Conservation (phyloP, 2,797 vertebrate species). For the Craterocephalus amniculus region DNA sequence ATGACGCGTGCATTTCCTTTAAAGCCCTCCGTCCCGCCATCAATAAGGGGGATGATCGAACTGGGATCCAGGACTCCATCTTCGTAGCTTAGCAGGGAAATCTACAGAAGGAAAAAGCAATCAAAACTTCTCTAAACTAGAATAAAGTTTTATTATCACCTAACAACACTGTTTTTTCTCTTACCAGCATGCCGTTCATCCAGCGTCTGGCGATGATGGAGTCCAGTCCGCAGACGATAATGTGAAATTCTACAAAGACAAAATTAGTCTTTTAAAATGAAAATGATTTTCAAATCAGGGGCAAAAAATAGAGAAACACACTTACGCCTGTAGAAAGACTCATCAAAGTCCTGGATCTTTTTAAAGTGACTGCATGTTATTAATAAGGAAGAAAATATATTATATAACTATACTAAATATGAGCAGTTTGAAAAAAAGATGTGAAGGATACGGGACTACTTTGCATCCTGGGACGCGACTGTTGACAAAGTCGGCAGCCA, state of each 20-base stretch:
- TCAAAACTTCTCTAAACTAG: neutral
- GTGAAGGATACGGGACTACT: slow-evolving; percentile 91
- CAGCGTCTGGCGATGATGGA: slow-evolving; percentile 96
- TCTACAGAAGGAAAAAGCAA: slow-evolving; percentile 70
- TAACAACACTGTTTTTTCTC: neutral
- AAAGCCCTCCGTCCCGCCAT: slow-evolving; percentile 97
- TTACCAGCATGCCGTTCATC: slow-evolving; percentile 99
- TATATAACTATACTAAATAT: neutral
- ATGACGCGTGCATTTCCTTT: slow-evolving; percentile 96
- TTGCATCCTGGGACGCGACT: slow-evolving; percentile 89
- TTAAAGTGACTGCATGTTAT: slow-evolving; percentile 89
- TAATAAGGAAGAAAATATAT: slow-evolving; percentile 57
- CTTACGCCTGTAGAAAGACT: slow-evolving; percentile 96
- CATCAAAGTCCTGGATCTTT: slow-evolving; percentile 97
- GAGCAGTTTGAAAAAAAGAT: neutral
- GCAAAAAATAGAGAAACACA: slow-evolving; percentile 36
- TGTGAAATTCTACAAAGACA: slow-evolving; percentile 90
- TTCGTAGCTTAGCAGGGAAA: slow-evolving; percentile 94
- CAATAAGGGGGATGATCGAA: slow-evolving; percentile 95
- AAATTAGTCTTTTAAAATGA: neutral
- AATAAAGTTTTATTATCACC: neutral
- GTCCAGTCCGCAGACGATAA: slow-evolving; percentile 97
- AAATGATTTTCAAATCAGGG: neutral
- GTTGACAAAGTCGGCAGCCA: slow-evolving; percentile 95
- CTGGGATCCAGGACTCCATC: slow-evolving; percentile 92